Evolutionary conservation across 2,113 vertebrate species (phyloP).

Genomic region (Psilopsiagon aurifrons): DNA sequence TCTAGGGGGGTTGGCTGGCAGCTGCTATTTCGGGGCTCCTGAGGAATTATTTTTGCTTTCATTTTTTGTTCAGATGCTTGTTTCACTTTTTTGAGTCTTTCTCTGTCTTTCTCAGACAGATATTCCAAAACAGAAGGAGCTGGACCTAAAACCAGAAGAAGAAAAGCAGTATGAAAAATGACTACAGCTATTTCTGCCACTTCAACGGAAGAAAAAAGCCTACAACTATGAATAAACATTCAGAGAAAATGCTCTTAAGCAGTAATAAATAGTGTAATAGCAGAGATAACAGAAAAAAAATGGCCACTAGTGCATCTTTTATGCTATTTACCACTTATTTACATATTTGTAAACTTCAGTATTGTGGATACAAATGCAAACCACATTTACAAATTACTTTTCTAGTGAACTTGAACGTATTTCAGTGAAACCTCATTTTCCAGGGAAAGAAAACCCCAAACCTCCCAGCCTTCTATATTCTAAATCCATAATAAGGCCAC

Average conservation of each 20-base stretch:
- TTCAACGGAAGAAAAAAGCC: background rate
- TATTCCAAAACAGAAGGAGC: constrained; percentile 88
- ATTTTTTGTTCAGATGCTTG: constrained; percentile 67
- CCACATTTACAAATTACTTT: background rate
- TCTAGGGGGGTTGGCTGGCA: constrained; percentile 39
- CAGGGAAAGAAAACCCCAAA: background rate
- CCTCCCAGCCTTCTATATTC: background rate
- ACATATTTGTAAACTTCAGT: background rate
- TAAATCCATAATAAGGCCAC: background rate
- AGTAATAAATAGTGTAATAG: background rate
- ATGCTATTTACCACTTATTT: background rate
- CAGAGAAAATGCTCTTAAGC: background rate
- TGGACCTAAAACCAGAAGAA: constrained; percentile 75
- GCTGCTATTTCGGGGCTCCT: constrained; percentile 49
- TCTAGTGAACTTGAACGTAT: background rate
- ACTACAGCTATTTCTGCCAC: background rate
- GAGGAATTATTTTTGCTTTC: constrained; percentile 62
- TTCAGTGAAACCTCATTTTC: background rate
- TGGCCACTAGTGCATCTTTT: background rate
- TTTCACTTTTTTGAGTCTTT: constrained; percentile 82
- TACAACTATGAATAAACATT: background rate
- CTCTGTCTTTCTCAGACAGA: constrained; percentile 83
- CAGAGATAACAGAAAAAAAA: background rate
- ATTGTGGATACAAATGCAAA: background rate
- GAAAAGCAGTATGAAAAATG: background rate